Evolutionary conservation across 1,140 invertebrate genomes (phyloP).

Genomic region (Campodea augens): DNA sequence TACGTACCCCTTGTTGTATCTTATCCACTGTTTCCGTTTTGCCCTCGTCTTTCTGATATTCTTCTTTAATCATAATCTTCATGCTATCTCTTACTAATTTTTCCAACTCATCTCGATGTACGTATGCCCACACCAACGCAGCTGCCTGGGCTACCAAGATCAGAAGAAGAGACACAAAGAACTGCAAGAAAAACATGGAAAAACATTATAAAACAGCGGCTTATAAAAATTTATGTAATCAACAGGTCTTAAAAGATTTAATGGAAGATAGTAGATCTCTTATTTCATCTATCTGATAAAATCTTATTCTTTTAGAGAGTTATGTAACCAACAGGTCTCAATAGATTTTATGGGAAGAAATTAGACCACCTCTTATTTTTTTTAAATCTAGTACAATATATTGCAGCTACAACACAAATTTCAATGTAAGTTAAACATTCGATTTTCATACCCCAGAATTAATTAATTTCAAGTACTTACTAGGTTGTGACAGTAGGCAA

Average conservation of each 20-base stretch:
- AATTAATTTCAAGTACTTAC: too few relatives aligned
- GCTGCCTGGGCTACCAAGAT: conserved; percentile 58
- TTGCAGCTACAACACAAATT: too few relatives aligned
- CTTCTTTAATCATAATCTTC: conserved; percentile 40
- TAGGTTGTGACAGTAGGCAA: too few relatives aligned
- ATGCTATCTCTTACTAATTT: conserved; percentile 37
- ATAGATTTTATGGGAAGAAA: too few relatives aligned
- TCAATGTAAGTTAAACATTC: too few relatives aligned
- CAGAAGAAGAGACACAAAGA: conserved; percentile 50
- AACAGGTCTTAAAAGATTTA: not conserved
- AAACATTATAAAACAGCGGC: conserved; percentile 1
- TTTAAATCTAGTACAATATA: too few relatives aligned
- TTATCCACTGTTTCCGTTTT: not conserved
- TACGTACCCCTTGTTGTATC: not conserved
- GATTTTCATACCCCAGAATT: too few relatives aligned
- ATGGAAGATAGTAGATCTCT: not conserved
- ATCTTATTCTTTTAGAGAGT: too few relatives aligned
- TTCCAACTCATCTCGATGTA: conserved; percentile 41
- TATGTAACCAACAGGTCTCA: too few relatives aligned
- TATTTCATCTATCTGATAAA: conserved; percentile 1
- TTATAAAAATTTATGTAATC: not conserved
- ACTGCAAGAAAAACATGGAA: conserved; percentile 29
- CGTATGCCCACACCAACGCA: conserved; percentile 48
- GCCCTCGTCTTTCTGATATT: conserved; percentile 30
- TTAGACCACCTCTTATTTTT: too few relatives aligned